phyloP scores from a whole-genome alignment of 2,113 vertebrate species.

The Amblyornis subalaris region DNA sequence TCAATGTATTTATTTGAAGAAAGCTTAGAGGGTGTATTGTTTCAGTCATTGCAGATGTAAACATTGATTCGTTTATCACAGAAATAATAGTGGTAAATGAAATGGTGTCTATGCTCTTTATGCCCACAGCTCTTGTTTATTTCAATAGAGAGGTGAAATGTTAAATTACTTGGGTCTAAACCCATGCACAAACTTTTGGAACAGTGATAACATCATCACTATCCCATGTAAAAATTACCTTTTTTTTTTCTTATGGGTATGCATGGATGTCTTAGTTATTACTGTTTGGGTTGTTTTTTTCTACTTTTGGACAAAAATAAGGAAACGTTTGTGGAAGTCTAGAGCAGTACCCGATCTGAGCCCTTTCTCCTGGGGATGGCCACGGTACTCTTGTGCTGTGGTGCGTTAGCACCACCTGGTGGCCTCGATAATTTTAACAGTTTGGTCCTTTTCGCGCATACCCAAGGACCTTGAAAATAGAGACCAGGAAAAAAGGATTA shows the following conservation, averaged over 20 bases:
- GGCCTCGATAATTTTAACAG: neutral
- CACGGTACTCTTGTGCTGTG: neutral
- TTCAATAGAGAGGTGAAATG: neutral
- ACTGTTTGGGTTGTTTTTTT: neutral
- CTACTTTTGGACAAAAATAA: neutral
- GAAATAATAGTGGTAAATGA: neutral
- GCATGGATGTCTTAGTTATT: neutral
- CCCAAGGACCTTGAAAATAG: neutral
- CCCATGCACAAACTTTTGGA: neutral
- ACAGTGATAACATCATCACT: neutral
- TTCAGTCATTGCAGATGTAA: neutral
- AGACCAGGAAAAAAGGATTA: neutral
- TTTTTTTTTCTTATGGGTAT: neutral
- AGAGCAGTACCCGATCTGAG: neutral
- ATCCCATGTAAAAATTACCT: neutral
- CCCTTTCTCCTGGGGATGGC: accelerated
- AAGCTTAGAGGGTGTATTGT: neutral
- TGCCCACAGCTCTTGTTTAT: neutral
- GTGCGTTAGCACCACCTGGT: constrained; percentile 24
- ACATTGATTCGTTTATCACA: neutral
- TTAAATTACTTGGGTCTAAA: neutral
- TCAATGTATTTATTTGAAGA: neutral
- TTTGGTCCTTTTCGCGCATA: accelerated
- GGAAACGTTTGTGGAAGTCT: neutral
- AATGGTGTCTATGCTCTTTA: neutral